These are phyloP conservation scores for Eulithis testata DNA, from an alignment of 2,888 invertebrate species.

Conservation along the genomic window DNA sequence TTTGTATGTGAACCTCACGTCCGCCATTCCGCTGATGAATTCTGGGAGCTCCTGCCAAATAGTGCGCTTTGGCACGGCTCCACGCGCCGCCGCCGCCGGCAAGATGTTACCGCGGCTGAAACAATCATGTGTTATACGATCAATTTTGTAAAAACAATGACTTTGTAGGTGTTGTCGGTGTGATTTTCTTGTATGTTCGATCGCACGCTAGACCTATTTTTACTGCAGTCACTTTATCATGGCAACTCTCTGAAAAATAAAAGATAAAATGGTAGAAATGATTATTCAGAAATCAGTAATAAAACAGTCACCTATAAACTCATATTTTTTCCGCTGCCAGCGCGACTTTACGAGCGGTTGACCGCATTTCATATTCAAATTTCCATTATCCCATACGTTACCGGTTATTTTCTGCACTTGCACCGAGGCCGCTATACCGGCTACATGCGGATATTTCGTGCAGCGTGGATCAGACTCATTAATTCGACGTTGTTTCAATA, in stretches of 20 bases:
- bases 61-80: constrained; percentile 51
- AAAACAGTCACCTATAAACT: constrained; percentile 20
- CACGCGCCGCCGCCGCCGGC: constrained; percentile 34
- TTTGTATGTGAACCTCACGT: constrained; percentile 20
- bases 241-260: too few relatives aligned
- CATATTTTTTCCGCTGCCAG: constrained; percentile 15
- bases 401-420: constrained; percentile 22
- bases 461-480: constrained; percentile 43
- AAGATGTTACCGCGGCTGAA: constrained; percentile 28
- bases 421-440: background rate
- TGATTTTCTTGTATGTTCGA: background rate
- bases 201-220: too few relatives aligned
- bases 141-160: constrained; percentile 5
- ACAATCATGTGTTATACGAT: constrained; percentile 23
- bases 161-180: background rate
- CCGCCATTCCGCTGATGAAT: constrained; percentile 49
- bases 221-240: too few relatives aligned
- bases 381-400: constrained; percentile 24
- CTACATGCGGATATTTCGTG: constrained; percentile 16
- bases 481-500: constrained; percentile 49
- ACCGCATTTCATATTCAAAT: constrained; percentile 34
- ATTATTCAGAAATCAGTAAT: background rate
- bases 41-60: constrained; percentile 52
- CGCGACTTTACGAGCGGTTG: constrained; percentile 28
- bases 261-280: too few relatives aligned